Conservation (phyloP, 2,888 invertebrate genomes). For the Anthophora plumipes region DNA sequence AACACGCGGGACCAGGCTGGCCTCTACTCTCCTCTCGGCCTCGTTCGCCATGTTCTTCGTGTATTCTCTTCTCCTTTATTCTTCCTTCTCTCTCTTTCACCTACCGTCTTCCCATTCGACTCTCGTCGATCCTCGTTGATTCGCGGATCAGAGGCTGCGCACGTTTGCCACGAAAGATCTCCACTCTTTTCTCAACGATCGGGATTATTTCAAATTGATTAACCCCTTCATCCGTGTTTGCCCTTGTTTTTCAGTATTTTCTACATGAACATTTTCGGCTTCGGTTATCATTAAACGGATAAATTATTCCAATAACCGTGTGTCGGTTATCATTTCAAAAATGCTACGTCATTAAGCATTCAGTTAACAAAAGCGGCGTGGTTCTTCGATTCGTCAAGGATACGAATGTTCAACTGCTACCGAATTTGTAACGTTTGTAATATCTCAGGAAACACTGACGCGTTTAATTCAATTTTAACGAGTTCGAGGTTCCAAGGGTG, state of each 20-base stretch:
- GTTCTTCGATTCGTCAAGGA: background rate
- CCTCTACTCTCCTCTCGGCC: constrained; percentile 69
- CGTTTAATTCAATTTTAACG: background rate
- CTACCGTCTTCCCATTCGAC: constrained; percentile 57
- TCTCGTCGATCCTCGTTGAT: constrained; percentile 72
- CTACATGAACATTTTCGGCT: background rate
- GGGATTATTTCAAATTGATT: constrained; percentile 55
- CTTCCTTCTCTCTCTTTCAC: constrained; percentile 35
- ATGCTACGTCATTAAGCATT: background rate
- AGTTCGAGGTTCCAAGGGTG: background rate
- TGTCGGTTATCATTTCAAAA: constrained; percentile 8
- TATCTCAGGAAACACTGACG: background rate
- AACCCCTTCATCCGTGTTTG: constrained; percentile 25
- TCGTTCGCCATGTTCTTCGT: constrained; percentile 70
- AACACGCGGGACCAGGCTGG: constrained; percentile 79
- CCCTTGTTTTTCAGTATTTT: constrained; percentile 14
- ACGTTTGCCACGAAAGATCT: constrained; percentile 49
- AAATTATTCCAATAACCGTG: constrained; percentile 19
- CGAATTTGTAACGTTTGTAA: constrained; percentile 1
- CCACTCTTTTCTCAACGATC: constrained; percentile 33
- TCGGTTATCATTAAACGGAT: background rate
- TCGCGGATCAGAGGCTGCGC: constrained; percentile 63
- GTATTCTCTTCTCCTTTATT: constrained; percentile 56
- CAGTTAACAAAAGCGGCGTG: background rate
- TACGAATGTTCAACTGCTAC: background rate